Evolutionary conservation across 2,113 vertebrate species (phyloP).

Genomic region (Pteronura brasiliensis): DNA sequence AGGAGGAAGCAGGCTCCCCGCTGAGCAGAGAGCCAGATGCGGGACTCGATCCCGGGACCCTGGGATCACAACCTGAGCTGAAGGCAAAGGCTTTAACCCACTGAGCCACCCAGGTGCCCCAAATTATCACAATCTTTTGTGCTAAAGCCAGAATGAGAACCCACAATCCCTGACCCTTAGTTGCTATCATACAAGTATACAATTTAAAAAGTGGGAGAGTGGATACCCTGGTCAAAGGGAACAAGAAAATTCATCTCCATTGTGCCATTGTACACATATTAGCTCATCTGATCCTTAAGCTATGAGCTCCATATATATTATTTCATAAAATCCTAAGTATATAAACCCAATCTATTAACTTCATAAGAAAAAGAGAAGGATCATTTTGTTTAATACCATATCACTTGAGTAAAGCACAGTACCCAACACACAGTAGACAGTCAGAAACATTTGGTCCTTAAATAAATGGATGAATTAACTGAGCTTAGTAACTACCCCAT

Average conservation of each 20-base stretch:
- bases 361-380: not conserved
- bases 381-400: not conserved
- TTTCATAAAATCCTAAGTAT: not conserved
- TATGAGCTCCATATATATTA: not conserved
- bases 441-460: not conserved
- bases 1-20: too few relatives aligned
- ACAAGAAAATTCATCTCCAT: not conserved
- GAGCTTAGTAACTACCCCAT: not conserved
- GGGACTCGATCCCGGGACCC: too few relatives aligned
- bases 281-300: conserved; percentile 5
- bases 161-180: not conserved
- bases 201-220: not conserved
- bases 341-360: not conserved
- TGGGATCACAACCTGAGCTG: too few relatives aligned
- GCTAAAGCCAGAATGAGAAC: not conserved
- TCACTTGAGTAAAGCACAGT: not conserved
- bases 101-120: too few relatives aligned
- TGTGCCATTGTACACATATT: not conserved
- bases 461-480: not conserved
- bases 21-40: too few relatives aligned
- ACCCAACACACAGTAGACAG: not conserved
- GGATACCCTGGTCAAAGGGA: not conserved
- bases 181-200: not conserved
- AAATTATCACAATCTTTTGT: not conserved
- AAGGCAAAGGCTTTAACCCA: too few relatives aligned